Conservation (phyloP, 2,888 invertebrate species). For the Neria commutata region DNA sequence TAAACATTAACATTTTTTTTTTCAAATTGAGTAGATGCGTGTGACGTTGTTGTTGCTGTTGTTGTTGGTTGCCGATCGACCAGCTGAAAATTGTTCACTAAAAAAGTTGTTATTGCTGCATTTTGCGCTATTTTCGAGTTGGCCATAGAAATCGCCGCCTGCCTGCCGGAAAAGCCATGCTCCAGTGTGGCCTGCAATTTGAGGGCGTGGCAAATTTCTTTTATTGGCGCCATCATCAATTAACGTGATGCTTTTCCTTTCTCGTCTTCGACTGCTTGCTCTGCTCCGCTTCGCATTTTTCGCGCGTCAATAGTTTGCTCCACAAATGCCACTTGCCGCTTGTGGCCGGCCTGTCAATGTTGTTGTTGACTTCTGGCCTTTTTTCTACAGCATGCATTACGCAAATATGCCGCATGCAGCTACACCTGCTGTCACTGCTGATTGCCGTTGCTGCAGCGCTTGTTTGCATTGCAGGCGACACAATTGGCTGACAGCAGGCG, state of each 20-base stretch:
- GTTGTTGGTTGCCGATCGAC: conserved; percentile 21
- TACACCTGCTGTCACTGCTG: background rate
- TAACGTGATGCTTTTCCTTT: conserved; percentile 27
- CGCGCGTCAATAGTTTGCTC: too few species aligned
- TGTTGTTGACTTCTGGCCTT: background rate
- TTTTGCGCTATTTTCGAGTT: conserved; percentile 29
- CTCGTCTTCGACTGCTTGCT: background rate
- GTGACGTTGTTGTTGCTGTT: conserved; percentile 20
- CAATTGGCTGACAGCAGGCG: too few species aligned
- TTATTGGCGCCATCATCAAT: conserved; percentile 48
- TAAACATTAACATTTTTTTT: too few species aligned
- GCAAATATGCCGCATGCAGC: conserved; percentile 9
- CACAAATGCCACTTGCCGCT: conserved; percentile 42
- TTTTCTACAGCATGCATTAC: background rate
- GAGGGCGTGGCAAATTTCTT: conserved; percentile 32
- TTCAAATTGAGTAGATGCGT: too few species aligned
- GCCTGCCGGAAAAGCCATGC: conserved; percentile 23
- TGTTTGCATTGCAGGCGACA: too few species aligned
- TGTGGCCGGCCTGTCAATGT: too few species aligned
- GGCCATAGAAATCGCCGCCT: conserved; percentile 20
- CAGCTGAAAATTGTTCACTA: conserved; percentile 38
- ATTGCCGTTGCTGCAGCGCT: background rate
- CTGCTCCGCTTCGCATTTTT: too few species aligned
- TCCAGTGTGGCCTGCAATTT: too few species aligned
- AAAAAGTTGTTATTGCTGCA: conserved; percentile 30